These are phyloP conservation scores for Leucophenga varia DNA, from an alignment of 1,140 invertebrate genomes.

Conservation along the genomic window DNA sequence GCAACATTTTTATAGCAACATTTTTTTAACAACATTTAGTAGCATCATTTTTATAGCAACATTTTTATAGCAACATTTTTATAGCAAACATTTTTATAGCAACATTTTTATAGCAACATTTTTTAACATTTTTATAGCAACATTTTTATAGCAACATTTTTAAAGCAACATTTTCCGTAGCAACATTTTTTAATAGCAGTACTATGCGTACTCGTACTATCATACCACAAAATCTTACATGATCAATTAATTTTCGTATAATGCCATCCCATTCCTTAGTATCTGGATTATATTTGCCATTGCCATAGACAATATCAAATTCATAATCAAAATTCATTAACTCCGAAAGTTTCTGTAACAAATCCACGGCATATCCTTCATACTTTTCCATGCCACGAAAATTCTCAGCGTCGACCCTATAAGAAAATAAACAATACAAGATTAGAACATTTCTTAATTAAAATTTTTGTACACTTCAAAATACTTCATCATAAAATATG, in stretches of 20 bases:
- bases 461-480: neutral
- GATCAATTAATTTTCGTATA: slow-evolving; percentile 76
- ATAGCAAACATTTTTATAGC: no score
- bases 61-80: no score
- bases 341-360: slow-evolving; percentile 69
- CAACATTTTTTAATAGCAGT: no score
- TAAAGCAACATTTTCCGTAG: no score
- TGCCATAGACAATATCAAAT: slow-evolving; percentile 69
- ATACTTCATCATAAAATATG: slow-evolving; percentile 53
- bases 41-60: no score
- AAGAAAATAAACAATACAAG: neutral
- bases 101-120: no score
- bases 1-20: no score
- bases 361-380: slow-evolving; percentile 76
- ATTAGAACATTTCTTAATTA: no score
- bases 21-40: no score
- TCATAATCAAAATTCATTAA: slow-evolving; percentile 73
- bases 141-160: no score
- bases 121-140: no score
- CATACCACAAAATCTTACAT: slow-evolving; percentile 68
- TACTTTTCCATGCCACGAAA: slow-evolving; percentile 60
- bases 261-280: slow-evolving; percentile 82
- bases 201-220: no score
- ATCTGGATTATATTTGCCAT: slow-evolving; percentile 67
- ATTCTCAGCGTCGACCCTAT: slow-evolving; percentile 39